These are phyloP conservation scores for Urechis unicinctus DNA, from an alignment of 2,888 invertebrate genomes.

Conservation along the genomic window DNA sequence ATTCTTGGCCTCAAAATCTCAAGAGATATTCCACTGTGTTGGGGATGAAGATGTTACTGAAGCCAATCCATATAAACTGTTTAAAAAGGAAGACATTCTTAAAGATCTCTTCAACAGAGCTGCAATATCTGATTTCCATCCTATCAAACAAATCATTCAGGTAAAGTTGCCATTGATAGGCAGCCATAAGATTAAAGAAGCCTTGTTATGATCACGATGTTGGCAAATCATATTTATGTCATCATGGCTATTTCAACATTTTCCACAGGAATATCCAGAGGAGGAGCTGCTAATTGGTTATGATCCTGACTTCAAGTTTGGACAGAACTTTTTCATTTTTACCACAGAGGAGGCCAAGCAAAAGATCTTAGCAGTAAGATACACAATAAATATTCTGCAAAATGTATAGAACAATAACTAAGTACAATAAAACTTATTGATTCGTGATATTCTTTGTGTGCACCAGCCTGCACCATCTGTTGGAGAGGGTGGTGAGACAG, in stretches of 20 bases:
- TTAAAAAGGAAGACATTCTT: slow-evolving; percentile 43
- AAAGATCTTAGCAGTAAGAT: slow-evolving; percentile 28
- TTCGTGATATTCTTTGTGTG: neutral
- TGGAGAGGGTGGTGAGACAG: slow-evolving; percentile 24
- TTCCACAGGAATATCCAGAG: slow-evolving; percentile 39
- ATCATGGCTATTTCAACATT: neutral
- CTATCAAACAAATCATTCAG: slow-evolving; percentile 41
- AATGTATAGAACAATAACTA: no score
- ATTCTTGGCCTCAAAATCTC: slow-evolving; percentile 46
- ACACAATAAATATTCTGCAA: no score
- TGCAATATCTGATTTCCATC: slow-evolving; percentile 47
- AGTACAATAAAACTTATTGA: neutral
- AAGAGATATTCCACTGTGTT: slow-evolving; percentile 41
- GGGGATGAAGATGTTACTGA: slow-evolving; percentile 45
- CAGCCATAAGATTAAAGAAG: no score
- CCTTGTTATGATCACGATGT: no score
- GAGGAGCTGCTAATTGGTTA: slow-evolving; percentile 48
- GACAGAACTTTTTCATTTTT: slow-evolving; percentile 49
- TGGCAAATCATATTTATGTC: no score
- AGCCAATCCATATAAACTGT: slow-evolving; percentile 40
- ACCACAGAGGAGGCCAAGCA: slow-evolving; percentile 47
- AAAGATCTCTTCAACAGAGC: slow-evolving; percentile 44
- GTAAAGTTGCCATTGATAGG: slow-evolving; percentile 21
- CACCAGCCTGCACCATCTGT: neutral
- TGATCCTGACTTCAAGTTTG: slow-evolving; percentile 47